Conservation (phyloP, 2,113 vertebrate genomes). For the Sorex fumeus region DNA sequence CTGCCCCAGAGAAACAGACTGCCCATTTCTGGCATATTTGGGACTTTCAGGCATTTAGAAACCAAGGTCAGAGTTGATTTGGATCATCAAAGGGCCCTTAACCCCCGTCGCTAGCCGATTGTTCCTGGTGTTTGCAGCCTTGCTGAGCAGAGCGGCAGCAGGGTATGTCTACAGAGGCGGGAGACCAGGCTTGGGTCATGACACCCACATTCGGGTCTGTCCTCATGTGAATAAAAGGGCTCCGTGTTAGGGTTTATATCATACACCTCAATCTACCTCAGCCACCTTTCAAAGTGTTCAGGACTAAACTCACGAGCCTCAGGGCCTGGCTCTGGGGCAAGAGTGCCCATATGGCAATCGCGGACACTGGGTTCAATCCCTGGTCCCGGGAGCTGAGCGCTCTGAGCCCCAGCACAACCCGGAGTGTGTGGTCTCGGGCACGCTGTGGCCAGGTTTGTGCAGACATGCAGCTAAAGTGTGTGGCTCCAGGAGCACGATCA, state of each 20-base stretch:
- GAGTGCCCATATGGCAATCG: no score
- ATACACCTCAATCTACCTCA: not conserved
- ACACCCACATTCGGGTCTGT: not conserved
- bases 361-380: no score
- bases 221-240: constrained; percentile 24
- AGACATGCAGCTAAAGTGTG: no score
- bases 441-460: no score
- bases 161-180: not conserved
- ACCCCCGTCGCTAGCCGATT: constrained; percentile 9
- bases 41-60: constrained; percentile 3
- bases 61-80: constrained; percentile 11
- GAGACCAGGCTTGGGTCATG: no score
- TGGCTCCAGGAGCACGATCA: no score
- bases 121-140: not conserved
- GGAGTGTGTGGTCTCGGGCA: no score
- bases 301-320: not conserved
- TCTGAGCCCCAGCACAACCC: no score
- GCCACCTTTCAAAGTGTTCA: constrained; percentile 1
- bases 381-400: no score
- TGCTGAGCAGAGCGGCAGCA: not conserved
- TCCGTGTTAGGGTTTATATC: not conserved
- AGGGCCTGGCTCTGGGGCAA: no score
- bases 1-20: not conserved
- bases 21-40: constrained; percentile 31
- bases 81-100: constrained; percentile 30